Evolutionary conservation across 2,113 vertebrate genomes (phyloP).

Genomic region (Chionomys nivalis): DNA sequence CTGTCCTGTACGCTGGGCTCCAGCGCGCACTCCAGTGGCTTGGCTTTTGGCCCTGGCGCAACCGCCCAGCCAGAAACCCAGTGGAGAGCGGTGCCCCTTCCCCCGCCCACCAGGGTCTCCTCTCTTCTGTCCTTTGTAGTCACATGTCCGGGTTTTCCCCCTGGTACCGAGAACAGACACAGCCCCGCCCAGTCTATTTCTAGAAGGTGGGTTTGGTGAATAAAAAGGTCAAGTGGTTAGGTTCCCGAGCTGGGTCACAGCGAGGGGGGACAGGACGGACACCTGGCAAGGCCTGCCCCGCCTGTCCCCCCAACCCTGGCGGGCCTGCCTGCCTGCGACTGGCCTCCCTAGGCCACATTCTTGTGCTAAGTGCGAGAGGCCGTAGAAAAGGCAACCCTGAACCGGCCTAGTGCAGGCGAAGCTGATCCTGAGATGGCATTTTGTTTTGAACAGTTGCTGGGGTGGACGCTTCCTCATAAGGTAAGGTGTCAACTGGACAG

Average conservation of each 20-base stretch:
- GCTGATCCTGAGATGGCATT: conserved; percentile 94
- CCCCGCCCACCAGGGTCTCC: conserved; percentile 30
- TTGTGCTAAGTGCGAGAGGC: conserved; percentile 90
- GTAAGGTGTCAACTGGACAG: conserved; percentile 96
- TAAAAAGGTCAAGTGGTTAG: conserved; percentile 87
- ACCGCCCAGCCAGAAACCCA: neutral
- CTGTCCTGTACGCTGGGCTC: conserved; percentile 26
- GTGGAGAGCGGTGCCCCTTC: neutral
- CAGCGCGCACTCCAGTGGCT: neutral
- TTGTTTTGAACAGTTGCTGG: conserved; percentile 97
- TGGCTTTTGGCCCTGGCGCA: neutral
- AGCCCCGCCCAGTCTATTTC: conserved; percentile 84
- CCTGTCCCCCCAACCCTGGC: conserved; percentile 81
- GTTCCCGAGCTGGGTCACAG: conserved; percentile 75
- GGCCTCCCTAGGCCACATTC: conserved; percentile 90
- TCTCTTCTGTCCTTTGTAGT: conserved; percentile 71
- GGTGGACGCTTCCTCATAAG: conserved; percentile 98
- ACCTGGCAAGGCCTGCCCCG: conserved; percentile 86
- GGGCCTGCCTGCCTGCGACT: conserved; percentile 82
- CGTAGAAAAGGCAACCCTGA: conserved; percentile 91
- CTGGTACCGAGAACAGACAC: conserved; percentile 79
- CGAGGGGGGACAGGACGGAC: conserved; percentile 75
- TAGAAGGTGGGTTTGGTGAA: conserved; percentile 86
- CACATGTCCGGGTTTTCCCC: conserved; percentile 77
- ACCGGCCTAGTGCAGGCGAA: conserved; percentile 88